Base-by-base conservation (phyloP, 2,888 invertebrate genomes). In the Apodemia zela region DNA sequence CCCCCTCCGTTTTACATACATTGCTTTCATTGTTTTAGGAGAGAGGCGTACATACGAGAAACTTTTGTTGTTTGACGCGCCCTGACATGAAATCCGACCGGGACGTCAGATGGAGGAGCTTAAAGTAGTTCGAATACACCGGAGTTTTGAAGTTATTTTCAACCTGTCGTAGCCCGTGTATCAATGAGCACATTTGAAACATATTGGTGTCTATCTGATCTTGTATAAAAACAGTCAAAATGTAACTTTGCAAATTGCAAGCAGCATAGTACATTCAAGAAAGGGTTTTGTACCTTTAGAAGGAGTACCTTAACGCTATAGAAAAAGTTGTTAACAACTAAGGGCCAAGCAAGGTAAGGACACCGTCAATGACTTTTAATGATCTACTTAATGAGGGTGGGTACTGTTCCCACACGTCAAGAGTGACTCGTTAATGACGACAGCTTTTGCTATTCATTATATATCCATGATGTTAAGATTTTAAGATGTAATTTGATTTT, bases 1-100 rank as follows among this genome's bases (percentile, higher is more conserved):
- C 89, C 88, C 89, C 89, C 82, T 85, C 79, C 81, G 76, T 75
- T 87, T 87, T 89, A 89, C 89, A 89, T 87, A 84, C 85, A 87
- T 86, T 80, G 79, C 80, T 82, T 85, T 89, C 91, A 90, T 91
- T 91, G 91, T 91, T 91, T 89, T 90, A 88, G 80, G 75, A 76
- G 77, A 74, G 76, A 75, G 71, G 70, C 70, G 83, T 83, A 87
- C 78, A 87, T 86, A 85, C 78, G 78, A 78, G 79, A 79, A 84
- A 85, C 84, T 87, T 87, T 87, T 89, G 85, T 87, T 84, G 78
- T 84, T 80, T 76, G 80, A 75, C 77, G 79, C 75, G 73, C 77
- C 78, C 78, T 73, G 73, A 73, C 74, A 76, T 74, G 77, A 80
- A 81, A 82, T 77, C 75, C 76, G 71, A 73, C 75, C 74, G 75